These are phyloP conservation scores for Eptesicus fuscus DNA, from an alignment of 2,113 vertebrate species.

Conservation along the genomic window DNA sequence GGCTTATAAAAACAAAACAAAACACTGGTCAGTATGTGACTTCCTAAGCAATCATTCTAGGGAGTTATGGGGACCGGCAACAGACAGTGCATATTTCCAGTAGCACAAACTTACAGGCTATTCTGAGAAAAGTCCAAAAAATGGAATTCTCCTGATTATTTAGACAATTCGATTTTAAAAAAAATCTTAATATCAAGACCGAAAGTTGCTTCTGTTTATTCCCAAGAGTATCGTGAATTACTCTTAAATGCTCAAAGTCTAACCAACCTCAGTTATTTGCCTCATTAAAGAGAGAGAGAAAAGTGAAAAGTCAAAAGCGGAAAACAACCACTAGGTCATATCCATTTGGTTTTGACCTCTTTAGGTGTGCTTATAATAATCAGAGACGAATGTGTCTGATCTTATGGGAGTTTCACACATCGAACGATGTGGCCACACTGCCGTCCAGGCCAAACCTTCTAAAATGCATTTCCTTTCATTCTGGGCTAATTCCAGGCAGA, in stretches of 20 bases:
- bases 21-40: background rate
- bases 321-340: background rate
- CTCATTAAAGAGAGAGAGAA: background rate
- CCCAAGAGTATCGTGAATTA: background rate
- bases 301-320: background rate
- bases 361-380: background rate
- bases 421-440: background rate
- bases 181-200: background rate
- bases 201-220: background rate
- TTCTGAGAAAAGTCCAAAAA: background rate
- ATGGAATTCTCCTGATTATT: background rate
- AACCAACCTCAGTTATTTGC: background rate
- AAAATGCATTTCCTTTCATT: background rate
- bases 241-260: background rate
- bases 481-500: background rate
- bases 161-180: background rate
- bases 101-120: background rate
- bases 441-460: background rate
- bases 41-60: background rate
- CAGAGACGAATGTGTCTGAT: background rate
- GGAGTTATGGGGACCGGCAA: background rate
- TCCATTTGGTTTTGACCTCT: background rate
- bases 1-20: background rate
- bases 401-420: background rate
- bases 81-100: background rate